These are phyloP conservation scores for Dermolepida albohirtum DNA, from an alignment of 2,888 invertebrate genomes.

Conservation along the genomic window DNA sequence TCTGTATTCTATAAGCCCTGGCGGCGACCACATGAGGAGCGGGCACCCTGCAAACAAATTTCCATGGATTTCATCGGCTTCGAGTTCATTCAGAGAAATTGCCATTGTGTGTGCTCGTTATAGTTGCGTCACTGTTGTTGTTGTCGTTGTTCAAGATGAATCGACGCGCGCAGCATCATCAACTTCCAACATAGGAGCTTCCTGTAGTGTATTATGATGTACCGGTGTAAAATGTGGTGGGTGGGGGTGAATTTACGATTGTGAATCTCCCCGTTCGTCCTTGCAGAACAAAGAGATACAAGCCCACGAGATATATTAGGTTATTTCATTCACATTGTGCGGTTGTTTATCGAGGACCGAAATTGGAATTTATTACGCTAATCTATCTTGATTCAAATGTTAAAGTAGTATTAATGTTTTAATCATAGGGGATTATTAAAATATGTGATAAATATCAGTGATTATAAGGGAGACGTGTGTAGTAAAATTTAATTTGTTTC, in stretches of 20 bases:
- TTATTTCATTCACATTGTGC: constrained; percentile 7
- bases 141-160: neutral
- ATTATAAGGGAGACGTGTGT: neutral
- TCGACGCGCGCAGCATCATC: neutral
- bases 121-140: no score
- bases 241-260: constrained; percentile 22
- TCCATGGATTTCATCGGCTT: constrained; percentile 12
- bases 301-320: neutral
- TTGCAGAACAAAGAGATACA: neutral
- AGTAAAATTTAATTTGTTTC: no score
- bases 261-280: neutral
- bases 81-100: neutral
- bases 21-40: constrained; percentile 71
- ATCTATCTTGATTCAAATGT: constrained; percentile 3
- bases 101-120: neutral
- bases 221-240: neutral
- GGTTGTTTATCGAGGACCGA: constrained; percentile 5
- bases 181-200: no score
- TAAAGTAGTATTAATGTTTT: neutral
- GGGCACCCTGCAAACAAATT: constrained; percentile 65
- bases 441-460: no score
- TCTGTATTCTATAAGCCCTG: constrained; percentile 68
- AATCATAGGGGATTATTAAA: no score
- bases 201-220: no score
- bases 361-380: constrained; percentile 28